Evolutionary conservation across 2,797 vertebrate genomes (phyloP).

Genomic region (Salmo trutta): DNA sequence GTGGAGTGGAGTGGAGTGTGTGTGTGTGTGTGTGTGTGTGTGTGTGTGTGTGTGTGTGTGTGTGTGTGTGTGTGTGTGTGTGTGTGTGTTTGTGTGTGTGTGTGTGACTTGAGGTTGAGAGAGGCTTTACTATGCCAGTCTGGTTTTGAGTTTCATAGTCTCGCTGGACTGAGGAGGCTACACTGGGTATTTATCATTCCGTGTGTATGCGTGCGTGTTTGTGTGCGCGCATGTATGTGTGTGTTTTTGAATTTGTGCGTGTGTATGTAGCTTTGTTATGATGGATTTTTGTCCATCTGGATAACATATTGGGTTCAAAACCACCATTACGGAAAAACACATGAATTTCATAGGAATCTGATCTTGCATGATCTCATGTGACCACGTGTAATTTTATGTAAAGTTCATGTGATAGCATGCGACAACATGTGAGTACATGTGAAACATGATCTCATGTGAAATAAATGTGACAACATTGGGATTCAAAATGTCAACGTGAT

Average conservation of each 20-base stretch:
- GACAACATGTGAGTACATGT: no score
- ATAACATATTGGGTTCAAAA: background rate
- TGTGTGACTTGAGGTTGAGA: constrained; percentile 52
- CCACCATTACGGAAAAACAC: no score
- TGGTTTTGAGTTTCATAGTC: constrained; percentile 76
- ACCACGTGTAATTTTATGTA: no score
- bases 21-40: constrained; percentile 7
- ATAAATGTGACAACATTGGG: no score
- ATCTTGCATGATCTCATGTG: no score
- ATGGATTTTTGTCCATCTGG: background rate
- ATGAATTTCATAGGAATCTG: no score
- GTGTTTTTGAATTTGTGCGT: constrained; percentile 28
- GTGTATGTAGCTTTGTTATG: background rate
- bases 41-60: constrained; percentile 12
- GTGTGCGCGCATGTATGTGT: constrained; percentile 24
- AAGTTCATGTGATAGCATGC: no score
- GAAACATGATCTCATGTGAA: no score
- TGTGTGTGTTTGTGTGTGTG: constrained; percentile 11
- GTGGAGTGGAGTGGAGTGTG: background rate
- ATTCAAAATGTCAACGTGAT: no score
- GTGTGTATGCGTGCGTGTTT: constrained; percentile 36
- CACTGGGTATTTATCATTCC: constrained; percentile 47
- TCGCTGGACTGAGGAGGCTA: constrained; percentile 57
- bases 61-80: constrained; percentile 1
- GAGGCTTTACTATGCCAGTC: constrained; percentile 69